Base-by-base conservation (phyloP, 92 coral and sea anemone genomes). In the Zoanthus sansibaricus region DNA sequence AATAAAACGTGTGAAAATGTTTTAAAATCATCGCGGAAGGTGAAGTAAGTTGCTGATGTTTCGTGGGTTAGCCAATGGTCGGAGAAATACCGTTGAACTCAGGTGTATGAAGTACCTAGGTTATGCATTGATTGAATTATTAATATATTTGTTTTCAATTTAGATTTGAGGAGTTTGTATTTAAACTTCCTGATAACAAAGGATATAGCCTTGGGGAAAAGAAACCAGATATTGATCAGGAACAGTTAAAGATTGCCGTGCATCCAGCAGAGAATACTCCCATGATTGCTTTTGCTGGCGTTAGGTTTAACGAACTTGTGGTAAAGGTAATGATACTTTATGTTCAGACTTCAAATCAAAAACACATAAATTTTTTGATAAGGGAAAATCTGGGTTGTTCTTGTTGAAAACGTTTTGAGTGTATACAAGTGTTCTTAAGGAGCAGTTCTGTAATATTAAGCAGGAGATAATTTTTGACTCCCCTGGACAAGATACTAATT, bases 211-310 rank as follows among this genome's bases (percentile, higher is more conserved):
- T 90, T 15, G 99, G 97, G 13, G 71, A 91, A 44, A 86, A 82
- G 49, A 59, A 62, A 20, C 78, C 76, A 55, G 83, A 95, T 84
- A 61, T 91, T 13, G 82, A 79, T 7, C 91, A 91, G 37, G 93
- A 92, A 71, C 93, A 96, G 42, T 59, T 97, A 45, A 90, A 95
- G 86, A 87, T 97, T 49, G 97, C 98, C 13, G 91, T 97, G 4
- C 99, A 97, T 68, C 95, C 95, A 12, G 89, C 90, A 7, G 77
- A 51, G 31, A 94, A 90, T 77, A 87, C 86, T 11, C 95, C 95
- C 70, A 95, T 97, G 95, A 88, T 95, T 47, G 99, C 99, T 78
- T 92, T 97, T 92, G 93, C 96, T 59, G 90, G 93, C 49, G 83
- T 89, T 10, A 89, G 59, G 83, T 93, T 90, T 61, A 82, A 75